Evolutionary conservation across 2,113 vertebrate genomes (phyloP).

Genomic region (Fregetta grallaria): DNA sequence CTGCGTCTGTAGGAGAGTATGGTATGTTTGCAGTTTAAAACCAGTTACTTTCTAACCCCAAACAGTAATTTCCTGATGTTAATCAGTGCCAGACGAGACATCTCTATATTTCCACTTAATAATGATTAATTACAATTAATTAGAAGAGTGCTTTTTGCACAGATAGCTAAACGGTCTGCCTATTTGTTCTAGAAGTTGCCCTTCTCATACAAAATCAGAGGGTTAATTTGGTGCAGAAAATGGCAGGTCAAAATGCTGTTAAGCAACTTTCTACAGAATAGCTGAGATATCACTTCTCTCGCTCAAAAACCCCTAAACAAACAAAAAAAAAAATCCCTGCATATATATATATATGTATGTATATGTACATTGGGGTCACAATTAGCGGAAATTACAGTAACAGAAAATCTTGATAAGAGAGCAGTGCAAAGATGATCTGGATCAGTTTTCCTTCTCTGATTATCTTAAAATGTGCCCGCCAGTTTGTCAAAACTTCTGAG

Average conservation of each 20-base stretch:
- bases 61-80: neutral
- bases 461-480: neutral
- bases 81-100: neutral
- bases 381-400: neutral
- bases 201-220: neutral
- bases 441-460: neutral
- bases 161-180: neutral
- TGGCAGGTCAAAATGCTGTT: neutral
- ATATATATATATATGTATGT: neutral
- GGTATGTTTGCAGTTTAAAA: neutral
- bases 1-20: accelerated
- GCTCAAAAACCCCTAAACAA: neutral
- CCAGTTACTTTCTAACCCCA: neutral
- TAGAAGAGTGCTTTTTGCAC: neutral
- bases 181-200: neutral
- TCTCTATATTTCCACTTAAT: neutral
- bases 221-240: neutral
- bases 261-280: neutral
- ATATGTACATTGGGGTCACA: no score
- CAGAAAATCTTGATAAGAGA: neutral
- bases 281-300: neutral
- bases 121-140: neutral
- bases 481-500: neutral
- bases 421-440: neutral
- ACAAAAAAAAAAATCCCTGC: neutral